phyloP scores from a whole-genome alignment of 1,140 invertebrate species.

The Orchesella cincta region DNA sequence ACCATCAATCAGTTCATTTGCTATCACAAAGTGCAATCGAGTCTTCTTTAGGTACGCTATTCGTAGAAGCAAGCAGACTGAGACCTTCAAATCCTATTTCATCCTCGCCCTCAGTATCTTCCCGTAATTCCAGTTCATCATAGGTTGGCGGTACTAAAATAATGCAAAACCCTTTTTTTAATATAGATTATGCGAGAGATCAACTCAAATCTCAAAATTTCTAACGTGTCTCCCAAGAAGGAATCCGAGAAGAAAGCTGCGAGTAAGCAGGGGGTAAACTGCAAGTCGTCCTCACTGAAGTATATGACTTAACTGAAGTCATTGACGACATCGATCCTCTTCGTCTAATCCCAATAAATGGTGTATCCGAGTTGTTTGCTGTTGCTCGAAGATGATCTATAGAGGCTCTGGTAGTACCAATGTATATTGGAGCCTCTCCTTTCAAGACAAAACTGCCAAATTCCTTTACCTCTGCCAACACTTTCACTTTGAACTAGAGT shows the following conservation, averaged over 20 bases:
- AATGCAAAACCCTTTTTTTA: not conserved
- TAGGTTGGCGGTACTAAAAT: not conserved
- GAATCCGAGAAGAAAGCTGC: not conserved
- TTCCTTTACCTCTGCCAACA: not conserved
- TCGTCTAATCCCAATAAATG: not conserved
- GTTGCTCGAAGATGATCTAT: not conserved
- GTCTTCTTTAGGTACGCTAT: no score
- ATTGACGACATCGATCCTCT: not conserved
- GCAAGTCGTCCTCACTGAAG: not conserved
- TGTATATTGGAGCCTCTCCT: not conserved
- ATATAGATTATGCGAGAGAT: not conserved
- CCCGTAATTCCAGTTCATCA: not conserved
- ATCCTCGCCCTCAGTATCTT: not conserved
- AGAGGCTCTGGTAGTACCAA: slow-evolving; percentile 21
- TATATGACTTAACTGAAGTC: not conserved
- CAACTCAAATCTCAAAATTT: no score
- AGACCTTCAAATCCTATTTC: no score
- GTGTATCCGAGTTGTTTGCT: not conserved
- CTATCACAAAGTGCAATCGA: no score
- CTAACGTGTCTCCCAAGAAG: slow-evolving; percentile 17
- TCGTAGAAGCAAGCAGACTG: no score
- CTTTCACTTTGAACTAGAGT: slow-evolving; percentile 21
- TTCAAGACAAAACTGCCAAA: no score
- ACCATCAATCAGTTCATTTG: no score
- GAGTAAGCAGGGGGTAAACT: slow-evolving; percentile 19